These are phyloP conservation scores for Nasonia longicornis DNA, from an alignment of 1,140 invertebrate species.

Conservation along the genomic window DNA sequence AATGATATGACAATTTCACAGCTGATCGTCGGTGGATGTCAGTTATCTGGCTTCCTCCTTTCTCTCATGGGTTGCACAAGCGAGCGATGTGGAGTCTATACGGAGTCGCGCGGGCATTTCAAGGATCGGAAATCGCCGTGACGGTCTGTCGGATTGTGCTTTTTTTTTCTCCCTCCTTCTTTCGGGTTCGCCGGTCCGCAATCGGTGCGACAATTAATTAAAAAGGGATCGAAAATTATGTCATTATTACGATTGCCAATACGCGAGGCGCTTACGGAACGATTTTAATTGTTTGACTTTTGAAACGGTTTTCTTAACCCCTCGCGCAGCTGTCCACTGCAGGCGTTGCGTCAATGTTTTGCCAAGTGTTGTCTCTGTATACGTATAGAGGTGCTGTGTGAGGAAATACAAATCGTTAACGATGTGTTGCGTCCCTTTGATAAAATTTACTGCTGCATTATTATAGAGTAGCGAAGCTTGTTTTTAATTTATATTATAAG, in stretches of 20 bases:
- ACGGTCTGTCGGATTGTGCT: background rate
- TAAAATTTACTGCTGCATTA: too few species aligned
- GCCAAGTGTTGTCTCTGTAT: too few species aligned
- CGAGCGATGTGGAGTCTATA: background rate
- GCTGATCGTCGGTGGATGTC: constrained; percentile 5
- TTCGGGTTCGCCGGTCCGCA: background rate
- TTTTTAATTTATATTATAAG: too few species aligned
- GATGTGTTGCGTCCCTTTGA: too few species aligned
- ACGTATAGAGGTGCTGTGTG: too few species aligned
- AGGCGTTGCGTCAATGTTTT: too few species aligned
- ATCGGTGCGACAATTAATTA: background rate
- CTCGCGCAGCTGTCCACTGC: too few species aligned
- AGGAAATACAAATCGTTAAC: too few species aligned
- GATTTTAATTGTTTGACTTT: background rate
- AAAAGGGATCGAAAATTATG: constrained; percentile 7
- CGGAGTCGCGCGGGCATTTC: constrained; percentile 6
- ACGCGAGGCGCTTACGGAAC: background rate
- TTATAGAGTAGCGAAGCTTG: too few species aligned
- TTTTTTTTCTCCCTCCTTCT: background rate
- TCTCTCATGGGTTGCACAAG: constrained; percentile 44
- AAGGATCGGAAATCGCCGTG: constrained; percentile 36
- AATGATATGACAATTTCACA: constrained; percentile 42
- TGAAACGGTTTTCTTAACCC: background rate
- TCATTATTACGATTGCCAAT: constrained; percentile 24
- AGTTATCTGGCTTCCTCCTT: constrained; percentile 45